phyloP scores from a whole-genome alignment of 37 sponge, comb jelly and placozoan species.

The Beroe ovata region DNA sequence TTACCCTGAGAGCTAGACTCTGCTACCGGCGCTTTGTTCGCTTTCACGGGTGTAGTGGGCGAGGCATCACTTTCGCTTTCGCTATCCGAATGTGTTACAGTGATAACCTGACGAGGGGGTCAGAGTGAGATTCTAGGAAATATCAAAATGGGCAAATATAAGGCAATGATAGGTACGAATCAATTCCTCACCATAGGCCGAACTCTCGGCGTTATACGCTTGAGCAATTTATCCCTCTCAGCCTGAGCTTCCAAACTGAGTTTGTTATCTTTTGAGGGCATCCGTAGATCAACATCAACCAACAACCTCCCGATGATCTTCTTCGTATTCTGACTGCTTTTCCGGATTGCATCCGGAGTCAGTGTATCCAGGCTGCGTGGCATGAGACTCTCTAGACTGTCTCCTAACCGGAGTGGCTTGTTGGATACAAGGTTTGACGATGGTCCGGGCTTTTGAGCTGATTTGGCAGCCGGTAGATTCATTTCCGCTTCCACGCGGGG shows the following conservation, averaged over 20 bases:
- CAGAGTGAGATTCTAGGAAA: no score
- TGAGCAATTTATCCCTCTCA: neutral
- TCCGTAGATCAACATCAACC: slow-evolving; percentile 4
- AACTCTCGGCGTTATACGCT: slow-evolving; percentile 7
- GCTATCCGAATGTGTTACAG: neutral
- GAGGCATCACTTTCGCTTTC: slow-evolving; percentile 41
- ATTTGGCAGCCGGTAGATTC: neutral
- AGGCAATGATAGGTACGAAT: no score
- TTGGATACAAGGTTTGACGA: neutral
- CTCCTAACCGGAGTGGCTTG: neutral
- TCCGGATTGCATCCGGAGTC: slow-evolving; percentile 12
- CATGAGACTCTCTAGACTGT: slow-evolving; percentile 43
- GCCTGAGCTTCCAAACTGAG: neutral
- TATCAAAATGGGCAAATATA: no score
- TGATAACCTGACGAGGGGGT: no score
- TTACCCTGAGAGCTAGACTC: no score
- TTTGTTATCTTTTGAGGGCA: slow-evolving; percentile 10
- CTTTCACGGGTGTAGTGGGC: slow-evolving; percentile 3
- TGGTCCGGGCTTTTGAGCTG: neutral
- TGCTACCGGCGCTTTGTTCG: no score
- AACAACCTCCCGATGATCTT: slow-evolving; percentile 8
- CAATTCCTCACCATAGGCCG: slow-evolving; percentile 1
- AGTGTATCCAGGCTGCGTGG: slow-evolving; percentile 1
- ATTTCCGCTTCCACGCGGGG: neutral
- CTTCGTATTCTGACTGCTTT: slow-evolving; percentile 14